A percentile compares a stretch with the other conserved stretches of the same genome.
These are phyloP conservation scores for Heliocidaris erythrogramma DNA, from an alignment of 35 echinoderm and acorn worm genomes.

Conservation along the genomic window DNA sequence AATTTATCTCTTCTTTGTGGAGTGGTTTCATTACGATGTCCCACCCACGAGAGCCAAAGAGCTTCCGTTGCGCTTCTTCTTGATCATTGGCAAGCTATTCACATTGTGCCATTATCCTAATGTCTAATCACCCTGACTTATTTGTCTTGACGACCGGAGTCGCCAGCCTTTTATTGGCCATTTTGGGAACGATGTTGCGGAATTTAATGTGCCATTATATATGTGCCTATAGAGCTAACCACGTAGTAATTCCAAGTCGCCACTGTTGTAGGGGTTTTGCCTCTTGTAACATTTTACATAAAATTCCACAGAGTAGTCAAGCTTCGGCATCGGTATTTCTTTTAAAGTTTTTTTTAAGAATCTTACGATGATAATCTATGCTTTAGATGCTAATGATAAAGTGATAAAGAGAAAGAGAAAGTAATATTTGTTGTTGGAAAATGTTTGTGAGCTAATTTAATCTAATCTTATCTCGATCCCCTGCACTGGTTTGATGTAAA, in stretches of 20 bases:
- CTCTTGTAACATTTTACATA: neutral
- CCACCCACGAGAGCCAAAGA: neutral
- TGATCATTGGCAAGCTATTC: neutral
- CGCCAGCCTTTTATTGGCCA: slow-evolving; percentile 32
- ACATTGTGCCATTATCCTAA: slow-evolving; percentile 17
- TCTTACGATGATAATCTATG: neutral
- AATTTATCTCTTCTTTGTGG: neutral
- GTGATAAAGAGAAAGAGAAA: too few relatives aligned
- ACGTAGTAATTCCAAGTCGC: neutral
- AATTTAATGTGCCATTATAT: slow-evolving; percentile 47
- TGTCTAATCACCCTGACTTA: neutral
- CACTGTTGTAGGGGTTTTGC: neutral
- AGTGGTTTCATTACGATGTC: neutral
- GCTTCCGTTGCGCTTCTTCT: neutral
- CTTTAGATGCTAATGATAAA: too few relatives aligned
- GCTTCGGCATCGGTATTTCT: neutral
- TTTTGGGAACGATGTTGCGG: neutral
- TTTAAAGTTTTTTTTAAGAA: neutral
- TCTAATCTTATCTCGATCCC: too few relatives aligned
- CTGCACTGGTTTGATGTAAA: too few relatives aligned
- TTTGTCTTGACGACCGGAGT: slow-evolving; percentile 25
- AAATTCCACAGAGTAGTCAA: neutral
- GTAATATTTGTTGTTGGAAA: too few relatives aligned
- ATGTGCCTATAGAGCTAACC: neutral
- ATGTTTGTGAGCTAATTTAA: too few relatives aligned